Conservation (phyloP, 2,797 vertebrate genomes). For the Alca torda region DNA sequence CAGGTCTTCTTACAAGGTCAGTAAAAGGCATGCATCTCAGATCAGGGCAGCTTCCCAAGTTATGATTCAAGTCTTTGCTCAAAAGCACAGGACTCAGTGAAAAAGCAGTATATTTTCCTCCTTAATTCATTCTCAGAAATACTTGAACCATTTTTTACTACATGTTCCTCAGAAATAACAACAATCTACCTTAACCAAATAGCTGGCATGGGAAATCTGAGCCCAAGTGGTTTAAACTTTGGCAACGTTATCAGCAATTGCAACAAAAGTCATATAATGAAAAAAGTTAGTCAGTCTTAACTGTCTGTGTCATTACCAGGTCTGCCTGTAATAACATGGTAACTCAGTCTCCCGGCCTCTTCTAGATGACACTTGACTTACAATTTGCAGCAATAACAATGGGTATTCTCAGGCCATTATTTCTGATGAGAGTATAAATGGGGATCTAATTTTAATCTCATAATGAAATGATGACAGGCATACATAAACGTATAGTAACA, state of each 20-base stretch:
- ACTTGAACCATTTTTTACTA: not conserved
- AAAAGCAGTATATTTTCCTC: not conserved
- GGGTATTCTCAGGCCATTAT: too few species aligned
- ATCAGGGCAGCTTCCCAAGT: not conserved
- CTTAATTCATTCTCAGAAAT: not conserved
- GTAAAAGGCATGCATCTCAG: not conserved
- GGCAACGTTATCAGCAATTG: constrained; percentile 24
- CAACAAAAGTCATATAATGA: not conserved
- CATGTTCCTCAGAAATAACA: not conserved
- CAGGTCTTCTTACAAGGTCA: not conserved
- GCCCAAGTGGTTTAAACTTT: not conserved
- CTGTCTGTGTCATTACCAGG: constrained; percentile 17
- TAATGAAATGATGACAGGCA: too few species aligned
- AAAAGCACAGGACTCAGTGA: not conserved
- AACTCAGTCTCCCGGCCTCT: not conserved
- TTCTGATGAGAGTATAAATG: too few species aligned
- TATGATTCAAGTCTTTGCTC: not conserved
- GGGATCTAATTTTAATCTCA: too few species aligned
- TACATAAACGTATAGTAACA: too few species aligned
- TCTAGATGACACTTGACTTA: constrained; percentile 9
- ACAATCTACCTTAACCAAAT: not conserved
- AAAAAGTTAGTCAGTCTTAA: constrained; percentile 49
- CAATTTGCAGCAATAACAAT: not conserved
- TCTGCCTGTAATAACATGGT: constrained; percentile 17
- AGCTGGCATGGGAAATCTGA: not conserved